Evolutionary conservation across 2,113 vertebrate species (phyloP).

Genomic region (Hippocampus barbouri): DNA sequence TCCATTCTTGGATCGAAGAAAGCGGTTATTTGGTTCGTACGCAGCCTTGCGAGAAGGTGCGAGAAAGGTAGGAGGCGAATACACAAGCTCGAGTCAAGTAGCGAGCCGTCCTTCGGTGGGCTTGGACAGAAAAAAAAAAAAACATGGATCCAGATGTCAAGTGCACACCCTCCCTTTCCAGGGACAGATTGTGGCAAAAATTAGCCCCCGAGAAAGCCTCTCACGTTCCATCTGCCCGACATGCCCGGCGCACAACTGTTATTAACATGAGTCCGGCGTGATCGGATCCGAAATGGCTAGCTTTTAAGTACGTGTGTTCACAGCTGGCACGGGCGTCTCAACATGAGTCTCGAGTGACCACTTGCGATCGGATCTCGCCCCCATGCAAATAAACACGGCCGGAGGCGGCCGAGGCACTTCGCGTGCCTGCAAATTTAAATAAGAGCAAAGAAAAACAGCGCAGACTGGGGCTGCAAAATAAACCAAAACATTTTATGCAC

Average conservation of each 20-base stretch:
- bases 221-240: neutral
- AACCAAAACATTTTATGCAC: constrained; percentile 4
- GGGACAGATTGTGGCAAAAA: neutral
- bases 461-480: neutral
- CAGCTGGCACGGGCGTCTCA: constrained; percentile 9
- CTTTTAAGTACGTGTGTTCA: constrained; percentile 7
- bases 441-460: constrained; percentile 4
- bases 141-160: neutral
- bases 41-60: too few species aligned
- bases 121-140: neutral
- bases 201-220: neutral
- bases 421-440: constrained; percentile 7
- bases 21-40: constrained; percentile 16
- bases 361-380: neutral
- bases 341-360: constrained; percentile 4
- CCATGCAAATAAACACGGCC: constrained; percentile 7
- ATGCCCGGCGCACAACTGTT: neutral
- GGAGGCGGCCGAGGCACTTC: constrained; percentile 1
- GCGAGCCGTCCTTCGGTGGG: neutral
- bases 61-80: neutral
- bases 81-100: neutral
- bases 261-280: constrained; percentile 1
- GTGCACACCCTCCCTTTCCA: neutral
- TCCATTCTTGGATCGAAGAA: constrained; percentile 33
- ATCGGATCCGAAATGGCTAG: neutral